Evolutionary conservation across 2,113 vertebrate genomes (phyloP).

Genomic region (Erinaceus europaeus): DNA sequence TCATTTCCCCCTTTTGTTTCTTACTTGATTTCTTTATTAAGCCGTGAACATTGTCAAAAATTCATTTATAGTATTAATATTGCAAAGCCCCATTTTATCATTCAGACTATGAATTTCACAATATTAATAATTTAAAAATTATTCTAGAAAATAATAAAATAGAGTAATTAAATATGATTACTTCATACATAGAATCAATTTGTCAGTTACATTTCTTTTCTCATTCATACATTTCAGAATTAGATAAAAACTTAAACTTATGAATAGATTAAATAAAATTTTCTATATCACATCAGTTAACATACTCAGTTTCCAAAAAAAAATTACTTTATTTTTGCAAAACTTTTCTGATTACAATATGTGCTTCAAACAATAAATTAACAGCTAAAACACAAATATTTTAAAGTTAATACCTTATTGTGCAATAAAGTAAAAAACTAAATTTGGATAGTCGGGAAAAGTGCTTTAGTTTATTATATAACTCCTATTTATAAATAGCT

Average conservation of each 20-base stretch:
- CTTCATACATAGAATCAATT: conserved; percentile 1
- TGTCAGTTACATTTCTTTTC: conserved; percentile 44
- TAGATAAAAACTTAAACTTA: not conserved
- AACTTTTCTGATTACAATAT: not conserved
- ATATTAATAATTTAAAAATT: conserved; percentile 64
- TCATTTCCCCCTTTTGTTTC: conserved; percentile 20
- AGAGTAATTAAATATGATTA: conserved; percentile 57
- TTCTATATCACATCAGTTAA: not conserved
- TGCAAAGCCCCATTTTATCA: conserved; percentile 58
- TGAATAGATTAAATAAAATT: conserved; percentile 21
- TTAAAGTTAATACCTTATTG: not conserved
- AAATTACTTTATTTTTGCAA: conserved; percentile 36
- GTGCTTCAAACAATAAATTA: not conserved
- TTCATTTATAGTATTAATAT: conserved; percentile 56
- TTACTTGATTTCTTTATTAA: conserved; percentile 70
- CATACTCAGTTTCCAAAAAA: not conserved
- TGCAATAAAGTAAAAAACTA: not conserved
- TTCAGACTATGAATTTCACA: conserved; percentile 46
- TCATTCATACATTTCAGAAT: conserved; percentile 52
- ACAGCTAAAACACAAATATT: not conserved
- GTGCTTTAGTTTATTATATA: not conserved
- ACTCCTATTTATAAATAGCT: not conserved
- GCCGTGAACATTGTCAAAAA: conserved; percentile 63
- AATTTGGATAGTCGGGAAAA: conserved; percentile 35
- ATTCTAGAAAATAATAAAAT: conserved; percentile 69